Percentiles rank a stretch among this genome's conserved stretches.
phyloP scores from a whole-genome alignment of 2,797 vertebrate genomes.

The Anniella stebbinsi region DNA sequence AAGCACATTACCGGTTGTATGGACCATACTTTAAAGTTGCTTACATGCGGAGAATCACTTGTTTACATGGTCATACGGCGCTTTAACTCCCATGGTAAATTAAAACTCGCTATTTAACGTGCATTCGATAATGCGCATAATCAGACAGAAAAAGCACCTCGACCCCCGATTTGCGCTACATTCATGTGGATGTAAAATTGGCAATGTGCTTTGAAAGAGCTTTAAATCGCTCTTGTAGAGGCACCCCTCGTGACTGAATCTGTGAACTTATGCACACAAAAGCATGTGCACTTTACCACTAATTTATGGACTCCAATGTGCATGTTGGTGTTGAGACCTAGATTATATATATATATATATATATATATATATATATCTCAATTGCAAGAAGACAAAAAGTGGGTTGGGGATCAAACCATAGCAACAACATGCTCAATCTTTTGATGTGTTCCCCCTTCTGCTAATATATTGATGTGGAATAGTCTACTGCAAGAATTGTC shows the following conservation, averaged over 20 bases:
- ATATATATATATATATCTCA: slow-evolving; percentile 14
- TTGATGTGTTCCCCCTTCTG: background rate
- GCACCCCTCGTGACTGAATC: background rate
- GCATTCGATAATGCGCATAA: too few species aligned
- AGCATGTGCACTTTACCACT: background rate
- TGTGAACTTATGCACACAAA: background rate
- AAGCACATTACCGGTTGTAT: too few species aligned
- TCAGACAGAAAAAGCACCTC: too few species aligned
- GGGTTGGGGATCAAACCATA: background rate
- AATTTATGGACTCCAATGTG: background rate
- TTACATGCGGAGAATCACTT: too few species aligned
- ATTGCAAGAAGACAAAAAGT: background rate
- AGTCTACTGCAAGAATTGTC: slow-evolving; percentile 61
- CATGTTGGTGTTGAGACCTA: background rate
- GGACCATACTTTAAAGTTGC: too few species aligned
- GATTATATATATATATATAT: slow-evolving; percentile 15
- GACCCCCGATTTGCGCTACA: too few species aligned
- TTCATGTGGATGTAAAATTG: too few species aligned
- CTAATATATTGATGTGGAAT: slow-evolving; percentile 47
- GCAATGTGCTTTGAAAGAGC: too few species aligned
- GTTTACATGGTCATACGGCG: too few species aligned
- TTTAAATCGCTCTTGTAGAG: too few species aligned
- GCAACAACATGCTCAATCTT: background rate
- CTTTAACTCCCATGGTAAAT: too few species aligned
- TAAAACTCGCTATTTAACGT: too few species aligned